phyloP scores from a whole-genome alignment of 2,113 vertebrate genomes.

The Myiozetetes cayanensis region DNA sequence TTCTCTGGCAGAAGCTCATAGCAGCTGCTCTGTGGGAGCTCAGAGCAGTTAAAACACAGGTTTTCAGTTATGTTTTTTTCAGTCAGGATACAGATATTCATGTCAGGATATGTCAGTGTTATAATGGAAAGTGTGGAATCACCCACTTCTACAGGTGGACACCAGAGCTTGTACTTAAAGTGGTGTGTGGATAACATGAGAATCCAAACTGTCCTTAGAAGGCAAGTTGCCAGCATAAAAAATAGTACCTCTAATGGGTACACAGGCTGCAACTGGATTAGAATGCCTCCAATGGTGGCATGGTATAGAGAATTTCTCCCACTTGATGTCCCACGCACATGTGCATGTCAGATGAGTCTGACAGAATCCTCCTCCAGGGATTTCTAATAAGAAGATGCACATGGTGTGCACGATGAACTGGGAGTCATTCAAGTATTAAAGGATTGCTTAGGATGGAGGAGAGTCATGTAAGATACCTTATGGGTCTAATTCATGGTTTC shows the following conservation, averaged over 20 bases:
- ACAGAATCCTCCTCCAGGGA: background rate
- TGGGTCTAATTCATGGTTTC: background rate
- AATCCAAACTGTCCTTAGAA: background rate
- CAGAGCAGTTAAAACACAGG: background rate
- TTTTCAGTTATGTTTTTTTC: background rate
- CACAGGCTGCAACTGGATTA: background rate
- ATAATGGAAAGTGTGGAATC: background rate
- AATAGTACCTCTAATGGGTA: background rate
- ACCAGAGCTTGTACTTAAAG: background rate
- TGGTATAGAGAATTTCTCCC: background rate
- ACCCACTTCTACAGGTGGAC: background rate
- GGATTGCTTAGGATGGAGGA: background rate
- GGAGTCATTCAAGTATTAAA: background rate
- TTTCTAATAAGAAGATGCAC: background rate
- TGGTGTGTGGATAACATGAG: background rate
- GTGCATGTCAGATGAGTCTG: too few relatives aligned
- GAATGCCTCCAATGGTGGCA: background rate
- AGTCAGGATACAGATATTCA: too few relatives aligned
- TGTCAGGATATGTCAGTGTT: background rate
- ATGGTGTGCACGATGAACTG: background rate
- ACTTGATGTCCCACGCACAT: rapidly evolving
- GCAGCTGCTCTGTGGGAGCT: background rate
- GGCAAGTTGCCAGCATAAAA: background rate
- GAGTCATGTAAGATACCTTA: background rate
- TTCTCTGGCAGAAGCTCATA: background rate